These are phyloP conservation scores for Vireo griseus DNA, from an alignment of 2,797 vertebrate species.

Conservation along the genomic window DNA sequence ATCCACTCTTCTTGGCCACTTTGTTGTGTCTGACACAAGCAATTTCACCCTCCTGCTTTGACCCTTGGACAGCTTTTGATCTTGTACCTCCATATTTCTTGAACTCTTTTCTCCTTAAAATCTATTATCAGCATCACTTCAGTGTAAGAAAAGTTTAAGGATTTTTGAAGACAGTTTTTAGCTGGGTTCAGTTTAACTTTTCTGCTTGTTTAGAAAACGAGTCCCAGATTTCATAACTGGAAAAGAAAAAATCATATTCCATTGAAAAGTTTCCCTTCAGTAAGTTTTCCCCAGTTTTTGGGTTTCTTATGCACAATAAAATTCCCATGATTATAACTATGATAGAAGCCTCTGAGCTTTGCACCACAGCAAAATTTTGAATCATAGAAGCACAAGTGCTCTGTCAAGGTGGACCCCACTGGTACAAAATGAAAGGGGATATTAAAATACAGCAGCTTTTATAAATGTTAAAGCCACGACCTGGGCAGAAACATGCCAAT, in stretches of 20 bases:
- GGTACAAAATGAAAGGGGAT: not conserved
- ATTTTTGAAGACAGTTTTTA: not conserved
- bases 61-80: too few species aligned
- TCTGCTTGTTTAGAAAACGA: not conserved
- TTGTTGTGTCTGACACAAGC: not conserved
- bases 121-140: not conserved
- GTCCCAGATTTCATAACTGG: not conserved
- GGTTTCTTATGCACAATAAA: not conserved
- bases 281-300: not conserved
- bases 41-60: not conserved
- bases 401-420: not conserved
- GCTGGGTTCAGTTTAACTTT: not conserved
- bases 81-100: not conserved
- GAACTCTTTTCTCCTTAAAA: not conserved
- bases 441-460: not conserved
- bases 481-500: not conserved
- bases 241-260: not conserved
- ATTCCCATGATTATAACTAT: not conserved
- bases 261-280: not conserved
- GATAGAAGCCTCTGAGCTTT: not conserved
- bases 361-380: not conserved
- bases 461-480: not conserved
- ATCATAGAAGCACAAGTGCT: not conserved
- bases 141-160: not conserved
- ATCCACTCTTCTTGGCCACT: not conserved